Conservation (phyloP, 2,888 invertebrate genomes). For the Platypus cylindrus region DNA sequence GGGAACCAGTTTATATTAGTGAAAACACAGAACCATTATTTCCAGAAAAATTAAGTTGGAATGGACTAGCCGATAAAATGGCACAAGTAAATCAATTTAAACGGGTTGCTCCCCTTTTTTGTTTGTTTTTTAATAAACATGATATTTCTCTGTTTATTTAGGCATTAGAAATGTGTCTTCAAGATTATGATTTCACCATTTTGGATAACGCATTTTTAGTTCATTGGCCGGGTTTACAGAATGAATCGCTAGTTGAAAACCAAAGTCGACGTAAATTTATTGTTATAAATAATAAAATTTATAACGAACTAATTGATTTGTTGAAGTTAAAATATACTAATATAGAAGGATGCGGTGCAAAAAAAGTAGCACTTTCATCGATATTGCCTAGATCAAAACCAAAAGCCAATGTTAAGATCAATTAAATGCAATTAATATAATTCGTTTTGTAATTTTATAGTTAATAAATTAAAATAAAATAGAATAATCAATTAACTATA, state of each 20-base stretch:
- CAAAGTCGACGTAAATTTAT: constrained; percentile 29
- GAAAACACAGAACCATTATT: constrained; percentile 63
- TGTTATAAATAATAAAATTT: constrained; percentile 37
- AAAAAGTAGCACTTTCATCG: too few species aligned
- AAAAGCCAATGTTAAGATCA: too few species aligned
- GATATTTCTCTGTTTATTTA: constrained; percentile 27
- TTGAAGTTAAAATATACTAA: constrained; percentile 39
- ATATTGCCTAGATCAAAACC: too few species aligned
- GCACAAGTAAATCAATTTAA: constrained; percentile 46
- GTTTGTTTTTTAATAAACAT: background rate
- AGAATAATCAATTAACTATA: too few species aligned
- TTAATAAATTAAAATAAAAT: too few species aligned
- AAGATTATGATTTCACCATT: constrained; percentile 57
- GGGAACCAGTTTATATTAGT: constrained; percentile 73
- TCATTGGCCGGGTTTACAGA: constrained; percentile 51
- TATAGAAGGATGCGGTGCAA: constrained; percentile 22
- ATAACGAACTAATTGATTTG: constrained; percentile 37
- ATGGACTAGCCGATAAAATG: constrained; percentile 73
- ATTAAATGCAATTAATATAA: too few species aligned
- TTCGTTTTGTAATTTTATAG: too few species aligned
- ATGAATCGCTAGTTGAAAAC: constrained; percentile 30
- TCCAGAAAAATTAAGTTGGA: constrained; percentile 64
- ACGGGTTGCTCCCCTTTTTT: background rate
- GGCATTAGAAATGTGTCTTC: constrained; percentile 67
- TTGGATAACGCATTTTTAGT: constrained; percentile 62